phyloP scores from a whole-genome alignment of 2,113 vertebrate species.

The Aix galericulata region DNA sequence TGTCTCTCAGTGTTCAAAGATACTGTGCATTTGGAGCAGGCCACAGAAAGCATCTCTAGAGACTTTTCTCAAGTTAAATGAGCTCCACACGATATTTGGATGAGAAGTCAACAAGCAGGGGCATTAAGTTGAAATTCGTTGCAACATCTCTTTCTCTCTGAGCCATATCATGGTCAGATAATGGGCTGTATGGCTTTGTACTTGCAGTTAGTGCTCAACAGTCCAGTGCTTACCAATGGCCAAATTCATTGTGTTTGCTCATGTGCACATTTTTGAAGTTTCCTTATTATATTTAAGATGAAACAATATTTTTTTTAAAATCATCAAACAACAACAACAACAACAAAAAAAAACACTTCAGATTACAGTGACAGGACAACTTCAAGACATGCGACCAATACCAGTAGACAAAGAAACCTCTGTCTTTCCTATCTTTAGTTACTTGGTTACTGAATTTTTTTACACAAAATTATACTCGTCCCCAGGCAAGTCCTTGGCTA shows the following conservation, averaged over 20 bases:
- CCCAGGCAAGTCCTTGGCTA: not conserved
- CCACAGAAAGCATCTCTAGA: not conserved
- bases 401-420: not conserved
- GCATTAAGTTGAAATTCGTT: not conserved
- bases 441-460: not conserved
- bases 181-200: accelerated
- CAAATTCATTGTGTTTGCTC: not conserved
- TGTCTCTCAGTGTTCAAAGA: not conserved
- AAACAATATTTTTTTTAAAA: not conserved
- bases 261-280: not conserved
- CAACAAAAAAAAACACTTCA: not conserved
- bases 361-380: not conserved
- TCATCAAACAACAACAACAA: not conserved
- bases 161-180: not conserved
- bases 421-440: not conserved
- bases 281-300: not conserved
- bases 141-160: not conserved
- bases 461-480: not conserved
- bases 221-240: not conserved
- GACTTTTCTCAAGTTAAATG: not conserved
- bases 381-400: not conserved
- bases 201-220: not conserved
- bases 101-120: not conserved
- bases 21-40: not conserved
- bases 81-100: not conserved